phyloP scores from a whole-genome alignment of 1,140 invertebrate species.

The Paraescarpia echinospica region DNA sequence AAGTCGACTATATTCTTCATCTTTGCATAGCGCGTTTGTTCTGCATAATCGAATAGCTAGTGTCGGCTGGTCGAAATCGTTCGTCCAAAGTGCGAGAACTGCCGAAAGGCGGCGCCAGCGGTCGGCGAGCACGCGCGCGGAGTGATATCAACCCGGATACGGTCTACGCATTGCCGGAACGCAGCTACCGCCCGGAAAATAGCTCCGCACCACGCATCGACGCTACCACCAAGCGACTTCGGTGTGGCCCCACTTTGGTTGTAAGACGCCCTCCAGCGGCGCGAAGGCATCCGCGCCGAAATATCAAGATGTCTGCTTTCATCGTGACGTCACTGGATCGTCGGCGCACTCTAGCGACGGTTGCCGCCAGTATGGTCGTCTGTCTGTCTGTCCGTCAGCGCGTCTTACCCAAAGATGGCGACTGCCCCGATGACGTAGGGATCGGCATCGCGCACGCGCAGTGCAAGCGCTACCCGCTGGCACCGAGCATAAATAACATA shows the following conservation, averaged over 20 bases:
- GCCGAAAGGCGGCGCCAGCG: not conserved
- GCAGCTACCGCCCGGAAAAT: not conserved
- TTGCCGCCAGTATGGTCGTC: too few species aligned
- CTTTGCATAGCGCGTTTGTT: not conserved
- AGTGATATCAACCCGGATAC: not conserved
- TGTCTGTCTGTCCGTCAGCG: not conserved
- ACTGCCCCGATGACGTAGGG: not conserved
- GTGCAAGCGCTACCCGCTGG: not conserved
- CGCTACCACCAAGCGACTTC: not conserved
- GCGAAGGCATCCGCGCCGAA: not conserved
- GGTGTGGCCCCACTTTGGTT: not conserved
- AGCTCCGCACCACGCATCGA: not conserved
- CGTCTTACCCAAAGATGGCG: not conserved
- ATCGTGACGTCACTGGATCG: not conserved
- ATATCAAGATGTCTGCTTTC: not conserved
- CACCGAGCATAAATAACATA: conserved; percentile 5
- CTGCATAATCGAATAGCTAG: not conserved
- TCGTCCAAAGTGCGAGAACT: not conserved
- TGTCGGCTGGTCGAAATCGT: not conserved
- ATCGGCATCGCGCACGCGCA: not conserved
- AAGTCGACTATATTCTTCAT: not conserved
- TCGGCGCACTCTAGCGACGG: not conserved
- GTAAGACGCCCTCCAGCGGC: not conserved
- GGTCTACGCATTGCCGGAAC: not conserved
- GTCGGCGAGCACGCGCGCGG: not conserved